Percentiles rank a stretch among this genome's conserved stretches.
Evolutionary conservation across 1,140 invertebrate genomes (phyloP).

Genomic region (Manduca sexta): DNA sequence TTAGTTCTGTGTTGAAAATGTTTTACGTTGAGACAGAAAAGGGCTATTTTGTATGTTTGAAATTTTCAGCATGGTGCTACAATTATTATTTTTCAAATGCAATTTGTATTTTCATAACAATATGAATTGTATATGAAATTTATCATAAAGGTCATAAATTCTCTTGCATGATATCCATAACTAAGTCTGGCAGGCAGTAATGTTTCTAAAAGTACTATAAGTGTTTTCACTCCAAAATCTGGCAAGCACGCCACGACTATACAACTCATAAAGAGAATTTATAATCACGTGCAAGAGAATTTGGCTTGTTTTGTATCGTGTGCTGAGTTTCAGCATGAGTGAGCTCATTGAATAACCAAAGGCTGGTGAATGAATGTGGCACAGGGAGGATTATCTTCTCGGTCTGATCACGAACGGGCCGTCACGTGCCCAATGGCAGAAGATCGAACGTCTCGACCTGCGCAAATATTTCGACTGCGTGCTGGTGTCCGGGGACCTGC

Average conservation of each 20-base stretch:
- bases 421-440: constrained; percentile 90
- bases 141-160: constrained; percentile 26
- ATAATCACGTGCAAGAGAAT: constrained; percentile 30
- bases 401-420: constrained; percentile 89
- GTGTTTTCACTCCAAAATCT: too few species aligned
- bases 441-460: constrained; percentile 80
- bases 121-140: constrained; percentile 47
- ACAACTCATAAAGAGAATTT: not conserved
- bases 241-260: not conserved
- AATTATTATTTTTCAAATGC: constrained; percentile 37
- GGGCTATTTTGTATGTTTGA: constrained; percentile 2
- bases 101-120: constrained; percentile 39
- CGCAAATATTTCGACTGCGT: constrained; percentile 84
- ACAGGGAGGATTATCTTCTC: constrained; percentile 79
- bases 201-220: too few species aligned
- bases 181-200: too few species aligned
- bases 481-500: constrained; percentile 86
- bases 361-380: constrained; percentile 55
- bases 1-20: constrained; percentile 37
- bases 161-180: constrained; percentile 28
- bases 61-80: constrained; percentile 37
- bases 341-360: constrained; percentile 45
- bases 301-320: constrained; percentile 38
- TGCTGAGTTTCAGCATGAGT: constrained; percentile 61
- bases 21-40: not conserved